Conservation (phyloP, 2,113 vertebrate species). For the Zingel zingel region DNA sequence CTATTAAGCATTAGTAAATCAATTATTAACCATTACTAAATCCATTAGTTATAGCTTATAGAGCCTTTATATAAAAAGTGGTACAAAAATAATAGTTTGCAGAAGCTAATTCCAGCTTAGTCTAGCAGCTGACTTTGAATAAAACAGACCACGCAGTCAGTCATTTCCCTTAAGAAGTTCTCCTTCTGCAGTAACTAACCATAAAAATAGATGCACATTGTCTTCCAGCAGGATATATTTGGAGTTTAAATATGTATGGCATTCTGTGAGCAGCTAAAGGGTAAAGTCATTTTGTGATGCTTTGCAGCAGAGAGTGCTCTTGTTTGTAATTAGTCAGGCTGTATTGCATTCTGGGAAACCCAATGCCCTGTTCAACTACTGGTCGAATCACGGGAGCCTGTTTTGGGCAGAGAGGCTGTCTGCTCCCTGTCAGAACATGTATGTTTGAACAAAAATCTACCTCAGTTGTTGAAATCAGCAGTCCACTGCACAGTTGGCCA, state of each 20-base stretch:
- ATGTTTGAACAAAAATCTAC: neutral
- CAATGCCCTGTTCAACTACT: neutral
- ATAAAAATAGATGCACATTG: neutral
- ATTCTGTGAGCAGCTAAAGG: conserved; percentile 12
- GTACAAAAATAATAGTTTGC: neutral
- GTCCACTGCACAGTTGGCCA: neutral
- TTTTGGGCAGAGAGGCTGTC: neutral
- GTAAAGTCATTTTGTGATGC: neutral
- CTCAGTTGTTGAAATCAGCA: neutral
- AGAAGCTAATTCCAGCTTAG: neutral
- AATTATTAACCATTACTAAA: neutral
- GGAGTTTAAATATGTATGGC: neutral
- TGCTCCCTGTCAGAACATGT: neutral
- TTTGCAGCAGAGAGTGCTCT: conserved; percentile 21
- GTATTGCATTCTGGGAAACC: conserved; percentile 24
- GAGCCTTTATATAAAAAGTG: neutral
- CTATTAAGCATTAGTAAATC: neutral
- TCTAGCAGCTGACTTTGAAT: neutral
- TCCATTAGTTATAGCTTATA: too few relatives aligned
- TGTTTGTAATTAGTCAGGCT: conserved; percentile 38
- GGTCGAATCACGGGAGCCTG: neutral
- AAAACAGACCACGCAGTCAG: neutral
- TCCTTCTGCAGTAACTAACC: neutral
- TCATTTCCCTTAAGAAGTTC: neutral
- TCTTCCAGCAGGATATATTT: conserved; percentile 13